Conservation (phyloP, 2,113 vertebrate genomes). For the Platichthys flesus region DNA sequence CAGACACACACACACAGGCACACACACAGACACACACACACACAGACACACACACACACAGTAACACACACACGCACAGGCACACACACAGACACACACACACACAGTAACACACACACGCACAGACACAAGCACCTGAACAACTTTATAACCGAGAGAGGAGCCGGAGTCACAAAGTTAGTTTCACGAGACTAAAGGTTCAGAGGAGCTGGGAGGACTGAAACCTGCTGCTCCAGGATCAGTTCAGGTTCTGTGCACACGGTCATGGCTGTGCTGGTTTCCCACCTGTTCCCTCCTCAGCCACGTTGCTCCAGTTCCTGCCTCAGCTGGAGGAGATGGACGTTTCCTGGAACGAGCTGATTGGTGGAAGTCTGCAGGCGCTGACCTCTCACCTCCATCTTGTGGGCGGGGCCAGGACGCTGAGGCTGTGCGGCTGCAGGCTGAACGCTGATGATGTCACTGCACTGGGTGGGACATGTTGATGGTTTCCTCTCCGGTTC, state of each 20-base stretch:
- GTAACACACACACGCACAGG: constrained; percentile 4
- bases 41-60: not conserved
- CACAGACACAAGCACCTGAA: no score
- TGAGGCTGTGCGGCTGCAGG: constrained; percentile 87
- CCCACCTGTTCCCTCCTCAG: constrained; percentile 53
- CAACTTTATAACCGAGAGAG: no score
- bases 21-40: not conserved
- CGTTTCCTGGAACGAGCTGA: constrained; percentile 89
- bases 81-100: constrained; percentile 4
- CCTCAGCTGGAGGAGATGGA: constrained; percentile 87
- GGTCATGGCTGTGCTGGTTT: not conserved
- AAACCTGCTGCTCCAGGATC: no score
- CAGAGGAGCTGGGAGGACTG: no score
- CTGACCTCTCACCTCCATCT: constrained; percentile 84
- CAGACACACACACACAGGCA: not conserved
- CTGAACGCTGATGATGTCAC: constrained; percentile 82
- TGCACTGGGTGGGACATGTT: constrained; percentile 81
- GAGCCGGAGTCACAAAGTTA: no score
- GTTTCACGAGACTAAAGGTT: no score
- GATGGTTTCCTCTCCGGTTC: not conserved
- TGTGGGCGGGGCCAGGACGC: constrained; percentile 77
- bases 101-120: not conserved
- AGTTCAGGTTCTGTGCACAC: not conserved
- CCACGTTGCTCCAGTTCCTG: constrained; percentile 81
- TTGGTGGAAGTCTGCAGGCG: constrained; percentile 82